These are phyloP conservation scores for Biston betularia DNA, from an alignment of 2,888 invertebrate genomes.

Conservation along the genomic window DNA sequence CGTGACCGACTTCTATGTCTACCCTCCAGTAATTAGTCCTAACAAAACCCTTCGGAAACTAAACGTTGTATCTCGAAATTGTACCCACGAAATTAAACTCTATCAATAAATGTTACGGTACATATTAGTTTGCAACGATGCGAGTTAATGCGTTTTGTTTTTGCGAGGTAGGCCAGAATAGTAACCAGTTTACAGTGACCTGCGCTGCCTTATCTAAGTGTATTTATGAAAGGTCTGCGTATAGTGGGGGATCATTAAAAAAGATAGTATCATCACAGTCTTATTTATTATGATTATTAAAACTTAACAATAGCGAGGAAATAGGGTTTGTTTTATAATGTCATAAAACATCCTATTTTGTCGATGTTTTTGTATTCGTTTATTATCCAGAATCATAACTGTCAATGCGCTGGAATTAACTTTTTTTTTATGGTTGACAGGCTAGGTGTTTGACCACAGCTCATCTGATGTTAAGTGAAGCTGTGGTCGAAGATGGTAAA, in stretches of 20 bases:
- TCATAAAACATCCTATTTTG: constrained; percentile 15
- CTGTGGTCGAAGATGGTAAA: no score
- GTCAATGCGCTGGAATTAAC: no score
- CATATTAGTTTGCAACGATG: not conserved
- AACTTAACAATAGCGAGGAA: constrained; percentile 18
- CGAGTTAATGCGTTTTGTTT: not conserved
- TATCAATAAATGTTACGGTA: not conserved
- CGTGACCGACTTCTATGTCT: constrained; percentile 13
- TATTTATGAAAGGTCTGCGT: constrained; percentile 6
- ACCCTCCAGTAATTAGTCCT: constrained; percentile 25
- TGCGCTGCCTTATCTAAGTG: not conserved
- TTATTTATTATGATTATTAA: constrained; percentile 32
- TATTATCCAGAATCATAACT: not conserved
- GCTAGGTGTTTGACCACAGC: no score
- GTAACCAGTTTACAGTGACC: constrained; percentile 6
- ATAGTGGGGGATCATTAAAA: constrained; percentile 14
- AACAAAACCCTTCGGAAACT: not conserved
- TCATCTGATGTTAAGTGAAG: no score
- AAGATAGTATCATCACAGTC: constrained; percentile 20
- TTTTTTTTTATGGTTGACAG: not conserved
- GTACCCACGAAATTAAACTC: not conserved
- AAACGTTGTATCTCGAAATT: not conserved
- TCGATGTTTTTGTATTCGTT: not conserved
- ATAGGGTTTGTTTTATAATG: constrained; percentile 18
- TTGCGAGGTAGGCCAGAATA: not conserved